These are phyloP conservation scores for Microctenopoma steveboyesi DNA, from an alignment of 2,797 vertebrate genomes.

Conservation along the genomic window DNA sequence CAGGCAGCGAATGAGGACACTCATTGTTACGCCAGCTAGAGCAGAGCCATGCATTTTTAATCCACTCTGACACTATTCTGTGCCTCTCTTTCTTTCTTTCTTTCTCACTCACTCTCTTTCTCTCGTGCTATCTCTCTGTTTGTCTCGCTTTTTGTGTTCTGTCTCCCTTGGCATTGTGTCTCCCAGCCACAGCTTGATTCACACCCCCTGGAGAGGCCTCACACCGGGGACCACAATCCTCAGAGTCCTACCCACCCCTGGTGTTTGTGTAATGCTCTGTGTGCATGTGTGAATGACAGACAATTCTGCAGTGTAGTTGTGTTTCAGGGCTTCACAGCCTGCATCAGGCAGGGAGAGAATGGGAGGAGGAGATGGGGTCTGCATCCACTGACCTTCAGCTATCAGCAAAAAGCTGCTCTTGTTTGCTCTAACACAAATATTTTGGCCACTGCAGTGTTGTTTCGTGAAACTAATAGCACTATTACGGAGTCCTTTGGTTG, in stretches of 20 bases:
- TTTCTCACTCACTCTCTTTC: background rate
- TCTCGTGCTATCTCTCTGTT: background rate
- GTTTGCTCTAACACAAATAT: background rate
- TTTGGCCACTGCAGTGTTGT: slow-evolving; percentile 2
- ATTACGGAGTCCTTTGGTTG: slow-evolving; percentile 33
- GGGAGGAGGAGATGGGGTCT: background rate
- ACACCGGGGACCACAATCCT: slow-evolving; percentile 59
- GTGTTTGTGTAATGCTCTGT: slow-evolving; percentile 6
- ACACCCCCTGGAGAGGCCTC: slow-evolving; percentile 42
- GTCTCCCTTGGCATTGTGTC: slow-evolving; percentile 13
- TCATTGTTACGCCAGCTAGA: slow-evolving; percentile 67
- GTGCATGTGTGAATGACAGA: slow-evolving; percentile 6
- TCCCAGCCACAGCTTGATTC: slow-evolving; percentile 45
- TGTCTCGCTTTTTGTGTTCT: background rate
- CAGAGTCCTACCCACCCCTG: slow-evolving; percentile 26
- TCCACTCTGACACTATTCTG: slow-evolving; percentile 54
- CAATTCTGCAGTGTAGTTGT: slow-evolving; percentile 25
- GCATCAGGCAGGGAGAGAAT: slow-evolving; percentile 1
- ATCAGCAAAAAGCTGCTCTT: slow-evolving; percentile 28
- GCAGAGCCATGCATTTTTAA: slow-evolving; percentile 75
- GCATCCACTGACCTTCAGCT: slow-evolving; percentile 58
- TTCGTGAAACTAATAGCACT: slow-evolving; percentile 35
- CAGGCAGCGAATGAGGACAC: slow-evolving; percentile 71
- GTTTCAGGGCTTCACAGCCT: slow-evolving; percentile 41
- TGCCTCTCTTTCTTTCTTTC: background rate